These are phyloP conservation scores for Trichacis sp. DNA, from an alignment of 2,888 invertebrate species.

Conservation along the genomic window DNA sequence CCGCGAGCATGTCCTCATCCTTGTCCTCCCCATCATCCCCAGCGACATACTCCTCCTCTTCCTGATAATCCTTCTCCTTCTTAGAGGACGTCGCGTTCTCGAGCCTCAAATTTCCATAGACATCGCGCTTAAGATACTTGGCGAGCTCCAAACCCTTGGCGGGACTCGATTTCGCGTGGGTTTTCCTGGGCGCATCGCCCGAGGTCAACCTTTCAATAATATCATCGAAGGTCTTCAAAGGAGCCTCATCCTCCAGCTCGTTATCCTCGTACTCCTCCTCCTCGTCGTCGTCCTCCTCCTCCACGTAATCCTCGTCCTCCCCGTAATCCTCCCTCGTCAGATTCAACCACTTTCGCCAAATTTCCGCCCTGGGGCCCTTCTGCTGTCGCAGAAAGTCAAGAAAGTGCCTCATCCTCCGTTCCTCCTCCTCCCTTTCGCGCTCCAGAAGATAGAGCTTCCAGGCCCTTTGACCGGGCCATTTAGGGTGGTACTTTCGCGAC, in stretches of 20 bases:
- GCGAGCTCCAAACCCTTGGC: constrained; percentile 51
- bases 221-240: constrained; percentile 61
- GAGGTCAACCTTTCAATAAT: constrained; percentile 60
- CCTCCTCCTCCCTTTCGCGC: constrained; percentile 13
- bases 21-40: constrained; percentile 29
- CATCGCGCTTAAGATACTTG: constrained; percentile 53
- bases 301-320: constrained; percentile 25
- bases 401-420: constrained; percentile 16
- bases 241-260: constrained; percentile 50
- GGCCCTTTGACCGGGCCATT: constrained; percentile 15
- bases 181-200: constrained; percentile 41
- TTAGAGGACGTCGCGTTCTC: constrained; percentile 46
- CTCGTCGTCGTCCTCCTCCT: constrained; percentile 36
- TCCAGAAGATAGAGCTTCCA: constrained; percentile 3
- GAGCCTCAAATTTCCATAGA: constrained; percentile 48
- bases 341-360: constrained; percentile 21
- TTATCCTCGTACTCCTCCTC: constrained; percentile 35
- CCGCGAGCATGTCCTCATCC: constrained; percentile 52
- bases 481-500: constrained; percentile 32
- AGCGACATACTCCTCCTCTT: constrained; percentile 18
- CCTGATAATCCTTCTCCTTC: neutral
- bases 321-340: constrained; percentile 13
- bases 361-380: constrained; percentile 15
- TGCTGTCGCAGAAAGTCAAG: constrained; percentile 22
- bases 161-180: constrained; percentile 41